Conservation (phyloP, 92 coral and sea anemone species). For the Porites lobata region DNA sequence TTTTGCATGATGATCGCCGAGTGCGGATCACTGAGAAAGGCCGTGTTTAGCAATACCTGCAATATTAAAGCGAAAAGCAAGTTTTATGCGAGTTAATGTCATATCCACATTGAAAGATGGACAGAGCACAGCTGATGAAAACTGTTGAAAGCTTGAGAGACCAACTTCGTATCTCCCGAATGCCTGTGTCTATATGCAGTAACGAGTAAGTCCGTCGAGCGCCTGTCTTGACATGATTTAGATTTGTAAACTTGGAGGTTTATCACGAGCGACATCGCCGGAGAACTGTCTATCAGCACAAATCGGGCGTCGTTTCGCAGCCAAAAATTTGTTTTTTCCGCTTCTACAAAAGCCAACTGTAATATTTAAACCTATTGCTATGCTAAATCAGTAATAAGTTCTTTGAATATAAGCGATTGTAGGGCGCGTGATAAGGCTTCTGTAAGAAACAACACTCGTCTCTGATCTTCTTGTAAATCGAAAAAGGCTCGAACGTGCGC, state of each 20-base stretch:
- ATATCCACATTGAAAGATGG: conserved; percentile 65
- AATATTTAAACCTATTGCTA: conserved; percentile 1
- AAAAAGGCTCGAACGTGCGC: background rate
- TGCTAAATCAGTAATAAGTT: conserved; percentile 11
- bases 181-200: conserved; percentile 98
- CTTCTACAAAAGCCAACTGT: background rate
- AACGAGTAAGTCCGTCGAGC: conserved; percentile 86
- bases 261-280: background rate
- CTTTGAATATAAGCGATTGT: background rate
- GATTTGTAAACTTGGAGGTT: conserved; percentile 38
- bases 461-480: conserved; percentile 15
- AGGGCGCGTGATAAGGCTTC: conserved; percentile 30
- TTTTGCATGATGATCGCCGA: conserved; percentile 31
- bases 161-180: conserved; percentile 90
- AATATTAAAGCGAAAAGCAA: conserved; percentile 8
- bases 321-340: background rate
- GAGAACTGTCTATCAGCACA: background rate
- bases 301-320: background rate
- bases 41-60: conserved; percentile 22
- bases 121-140: conserved; percentile 89
- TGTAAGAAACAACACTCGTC: background rate
- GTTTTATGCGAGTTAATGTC: background rate
- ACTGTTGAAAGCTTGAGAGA: conserved; percentile 97
- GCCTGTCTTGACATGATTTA: conserved; percentile 24
- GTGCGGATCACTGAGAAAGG: conserved; percentile 30